Base-by-base conservation (phyloP, 2,113 vertebrate genomes). In the Brevimyrus niger region DNA sequence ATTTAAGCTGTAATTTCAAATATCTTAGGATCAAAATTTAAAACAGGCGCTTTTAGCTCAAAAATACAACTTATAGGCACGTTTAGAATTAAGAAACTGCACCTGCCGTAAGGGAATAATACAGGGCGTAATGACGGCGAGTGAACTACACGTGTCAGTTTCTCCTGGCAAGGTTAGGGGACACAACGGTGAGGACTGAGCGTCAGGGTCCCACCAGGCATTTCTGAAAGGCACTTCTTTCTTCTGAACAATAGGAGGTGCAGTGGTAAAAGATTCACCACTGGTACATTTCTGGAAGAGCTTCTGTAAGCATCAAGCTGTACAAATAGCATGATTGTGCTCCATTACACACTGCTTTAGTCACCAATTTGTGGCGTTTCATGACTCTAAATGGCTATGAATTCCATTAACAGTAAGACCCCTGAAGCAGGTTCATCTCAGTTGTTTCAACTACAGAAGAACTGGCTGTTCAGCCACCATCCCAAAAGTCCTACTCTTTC, bases 1-100 rank as follows among this genome's bases (percentile, higher is more conserved):
- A 89, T 89, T 83, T 89, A 89, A 61, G 51, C 88, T 53, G 51
- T 89, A 51, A 83, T 84, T 89, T 89, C 38, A 27, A 89, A 82
- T 42, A 46, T 84, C 35, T 61, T 84, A 58, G 55, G 23, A 58
- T 85, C 23, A 44, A 58, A 89, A 85, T 83, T 89, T 55, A 61
- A 58, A 85, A 17, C 51, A 61, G 51, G 7, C 35, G 38, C 86
- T 65, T 61, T 31, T 65, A 61, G 15, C 23, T 35, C 3, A 61
- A 9, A 61, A 53, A 87, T 87, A 51, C 31, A 53, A 53, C n/a
- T 19, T 87, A 21, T 31, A 53, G 17, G 1, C 5, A 55, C 47
- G 8, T 19, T 87, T 87, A n/a, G 65, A 69, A 42, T 65, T 19
- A 61, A 87, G 31, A 27, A 86, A 42, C 13, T 19, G 10, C 48